Conservation (phyloP, 2,113 vertebrate species). For the Turdus rufiventris region DNA sequence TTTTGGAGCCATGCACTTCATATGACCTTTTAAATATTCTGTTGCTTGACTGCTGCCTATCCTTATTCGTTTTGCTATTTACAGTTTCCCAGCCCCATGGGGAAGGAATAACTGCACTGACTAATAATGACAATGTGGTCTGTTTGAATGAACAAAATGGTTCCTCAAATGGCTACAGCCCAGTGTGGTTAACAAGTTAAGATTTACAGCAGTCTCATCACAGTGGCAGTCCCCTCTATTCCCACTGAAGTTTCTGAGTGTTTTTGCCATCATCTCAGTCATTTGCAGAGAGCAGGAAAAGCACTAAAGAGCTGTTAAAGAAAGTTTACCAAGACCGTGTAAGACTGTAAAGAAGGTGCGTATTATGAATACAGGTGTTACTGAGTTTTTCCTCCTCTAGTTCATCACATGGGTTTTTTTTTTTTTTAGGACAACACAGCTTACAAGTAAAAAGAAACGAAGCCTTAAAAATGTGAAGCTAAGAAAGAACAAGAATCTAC, state of each 20-base stretch:
- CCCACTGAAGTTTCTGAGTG: background rate
- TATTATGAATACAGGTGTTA: background rate
- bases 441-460: background rate
- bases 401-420: background rate
- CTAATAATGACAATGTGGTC: background rate
- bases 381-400: background rate
- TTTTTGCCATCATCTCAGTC: background rate
- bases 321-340: background rate
- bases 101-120: background rate
- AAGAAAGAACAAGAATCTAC: background rate
- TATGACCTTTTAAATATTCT: slow-evolving; percentile 36
- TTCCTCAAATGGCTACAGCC: background rate
- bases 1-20: background rate
- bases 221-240: background rate
- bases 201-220: background rate
- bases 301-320: background rate
- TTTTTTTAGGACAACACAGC: background rate
- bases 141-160: background rate
- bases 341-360: background rate
- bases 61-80: slow-evolving; percentile 18
- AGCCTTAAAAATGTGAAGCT: background rate
- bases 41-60: background rate
- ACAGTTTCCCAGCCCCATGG: background rate
- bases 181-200: background rate
- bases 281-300: background rate